Evolutionary conservation across 1,140 invertebrate species (phyloP), one percentile per base, ranked within the genome.

Genomic region (Trachymyrmex septentrionalis): DNA sequence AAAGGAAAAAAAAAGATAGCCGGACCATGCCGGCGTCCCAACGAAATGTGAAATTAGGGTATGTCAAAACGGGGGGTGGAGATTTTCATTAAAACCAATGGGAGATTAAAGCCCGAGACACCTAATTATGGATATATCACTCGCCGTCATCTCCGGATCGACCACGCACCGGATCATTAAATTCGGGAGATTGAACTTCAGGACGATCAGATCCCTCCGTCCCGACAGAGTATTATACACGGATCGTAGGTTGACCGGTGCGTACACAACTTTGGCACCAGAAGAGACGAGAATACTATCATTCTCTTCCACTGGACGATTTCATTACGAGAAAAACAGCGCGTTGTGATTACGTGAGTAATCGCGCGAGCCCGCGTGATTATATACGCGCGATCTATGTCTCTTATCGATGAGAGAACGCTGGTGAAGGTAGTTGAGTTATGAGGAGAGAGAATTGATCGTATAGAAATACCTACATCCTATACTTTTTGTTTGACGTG

Each of bases 21-120:
- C 7, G 34, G 34, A 38, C 38, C 73, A 57, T 14, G 80, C 69
- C 55, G 55, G 38, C 80, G 67, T 75, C 69, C 57, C 80, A 72
- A 61, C 90, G 34, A 91, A 91, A 90, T 88, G 61, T 86, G 89
- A 91, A 91, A 91, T 91, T 91, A 82, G 87, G 87, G 80, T 91
- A 91, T 86, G 89, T 81, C 73, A 87, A 88, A 90, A 86, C 87
- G 87, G 48, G 78, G 82, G 88, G 86, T 89, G 82, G 86, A 86
- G 88, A 87, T 87, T 90, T 88, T 89, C 88, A 78, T 90, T 90
- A 90, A 90, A 89, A 78, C 48, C 80, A 90, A 84, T 75, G 80
- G 80, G 27, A 84, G 80, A 84, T 84, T 84, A 84, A 84, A 73
- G 57, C 55, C 57, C 80, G 80, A 84, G 80, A 84, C 80, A 84